Conservation (phyloP, 2,888 invertebrate species). For the Volucella bombylans region DNA sequence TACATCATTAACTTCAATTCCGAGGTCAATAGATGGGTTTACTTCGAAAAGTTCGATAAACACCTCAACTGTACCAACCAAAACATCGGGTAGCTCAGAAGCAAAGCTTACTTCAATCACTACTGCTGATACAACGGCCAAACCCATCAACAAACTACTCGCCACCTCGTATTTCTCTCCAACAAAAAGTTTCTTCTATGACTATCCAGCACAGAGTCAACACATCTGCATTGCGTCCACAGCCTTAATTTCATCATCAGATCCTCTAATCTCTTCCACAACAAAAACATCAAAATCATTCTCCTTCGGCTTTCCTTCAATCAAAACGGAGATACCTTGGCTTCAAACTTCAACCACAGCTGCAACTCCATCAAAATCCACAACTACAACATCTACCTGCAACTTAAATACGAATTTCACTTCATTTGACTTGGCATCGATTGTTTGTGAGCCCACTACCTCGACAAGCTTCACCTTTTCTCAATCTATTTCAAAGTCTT, state of each 20-base stretch:
- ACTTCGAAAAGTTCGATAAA: background rate
- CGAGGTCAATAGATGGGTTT: background rate
- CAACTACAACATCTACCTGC: slow-evolving; percentile 29
- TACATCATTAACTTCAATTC: background rate
- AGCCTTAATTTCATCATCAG: slow-evolving; percentile 1
- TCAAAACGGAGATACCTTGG: slow-evolving; percentile 62
- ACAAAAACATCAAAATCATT: slow-evolving; percentile 20
- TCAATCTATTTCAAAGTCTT: slow-evolving; percentile 61
- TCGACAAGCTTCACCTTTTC: slow-evolving; percentile 73
- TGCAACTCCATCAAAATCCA: slow-evolving; percentile 6
- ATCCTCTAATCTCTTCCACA: slow-evolving; percentile 46
- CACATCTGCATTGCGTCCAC: slow-evolving; percentile 6
- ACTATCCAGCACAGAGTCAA: slow-evolving; percentile 36
- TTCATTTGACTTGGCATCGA: slow-evolving; percentile 48
- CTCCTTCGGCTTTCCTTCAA: slow-evolving; percentile 32
- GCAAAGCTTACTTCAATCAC: background rate
- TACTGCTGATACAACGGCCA: background rate
- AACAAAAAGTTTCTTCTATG: slow-evolving; percentile 57
- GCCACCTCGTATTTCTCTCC: slow-evolving; percentile 43
- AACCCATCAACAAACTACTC: slow-evolving; percentile 6
- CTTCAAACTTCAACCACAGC: slow-evolving; percentile 12
- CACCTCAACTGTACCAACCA: background rate
- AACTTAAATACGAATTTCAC: slow-evolving; percentile 27
- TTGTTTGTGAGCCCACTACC: slow-evolving; percentile 40
- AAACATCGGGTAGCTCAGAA: background rate